These are phyloP conservation scores for Zophobas morio DNA, from an alignment of 1,140 invertebrate genomes.

Conservation along the genomic window DNA sequence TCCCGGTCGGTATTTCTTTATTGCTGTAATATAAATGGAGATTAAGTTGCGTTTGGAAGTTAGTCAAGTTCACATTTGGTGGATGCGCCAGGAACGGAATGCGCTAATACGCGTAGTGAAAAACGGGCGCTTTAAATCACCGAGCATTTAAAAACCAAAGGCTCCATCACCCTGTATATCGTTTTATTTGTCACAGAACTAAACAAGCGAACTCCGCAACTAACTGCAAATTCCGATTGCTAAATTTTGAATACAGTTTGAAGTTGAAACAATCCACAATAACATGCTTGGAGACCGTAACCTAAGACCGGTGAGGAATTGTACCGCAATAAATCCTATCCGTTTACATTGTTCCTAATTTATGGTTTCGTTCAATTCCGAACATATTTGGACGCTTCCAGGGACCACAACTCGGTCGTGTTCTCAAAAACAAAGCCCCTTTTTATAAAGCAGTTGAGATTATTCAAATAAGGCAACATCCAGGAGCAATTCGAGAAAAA, in stretches of 20 bases:
- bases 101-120: background rate
- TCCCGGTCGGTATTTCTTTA: background rate
- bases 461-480: constrained; percentile 12
- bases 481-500: constrained; percentile 3
- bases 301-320: background rate
- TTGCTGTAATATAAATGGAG: constrained; percentile 23
- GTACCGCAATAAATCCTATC: constrained; percentile 27
- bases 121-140: background rate
- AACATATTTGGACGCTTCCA: constrained; percentile 9
- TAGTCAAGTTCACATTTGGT: constrained; percentile 14
- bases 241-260: background rate
- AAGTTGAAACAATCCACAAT: constrained; percentile 6
- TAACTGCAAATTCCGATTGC: background rate
- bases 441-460: background rate
- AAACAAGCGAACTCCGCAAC: background rate
- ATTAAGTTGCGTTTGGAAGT: constrained; percentile 2
- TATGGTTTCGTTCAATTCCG: constrained; percentile 24
- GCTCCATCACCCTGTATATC: no score
- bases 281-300: constrained; percentile 16
- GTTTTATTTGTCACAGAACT: no score
- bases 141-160: no score
- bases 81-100: constrained; percentile 20
- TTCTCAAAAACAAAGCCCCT: background rate
- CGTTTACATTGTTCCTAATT: constrained; percentile 25
- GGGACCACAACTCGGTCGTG: background rate